A percentile compares a stretch with the other conserved stretches of the same genome.
Conservation (phyloP, 2,113 vertebrate species). For the Gambusia affinis region DNA sequence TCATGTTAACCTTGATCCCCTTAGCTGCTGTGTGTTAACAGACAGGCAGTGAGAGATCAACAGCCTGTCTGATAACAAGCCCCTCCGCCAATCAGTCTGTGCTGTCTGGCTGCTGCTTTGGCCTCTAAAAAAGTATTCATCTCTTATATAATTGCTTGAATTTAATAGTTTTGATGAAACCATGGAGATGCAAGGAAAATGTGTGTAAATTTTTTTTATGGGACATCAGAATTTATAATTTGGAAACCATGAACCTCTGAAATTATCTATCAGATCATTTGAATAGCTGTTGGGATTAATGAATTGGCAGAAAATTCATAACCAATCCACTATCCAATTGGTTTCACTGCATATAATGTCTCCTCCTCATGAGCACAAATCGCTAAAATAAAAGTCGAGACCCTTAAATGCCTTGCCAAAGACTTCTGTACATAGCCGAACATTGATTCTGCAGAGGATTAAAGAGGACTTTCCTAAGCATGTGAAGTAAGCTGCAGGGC, state of each 20-base stretch:
- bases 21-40: too few relatives aligned
- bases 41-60: too few relatives aligned
- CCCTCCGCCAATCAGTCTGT: too few relatives aligned
- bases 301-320: not conserved
- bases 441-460: constrained; percentile 41
- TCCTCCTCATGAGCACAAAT: constrained; percentile 25
- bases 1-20: too few relatives aligned
- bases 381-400: constrained; percentile 13
- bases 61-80: too few relatives aligned
- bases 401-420: constrained; percentile 16
- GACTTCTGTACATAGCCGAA: constrained; percentile 22
- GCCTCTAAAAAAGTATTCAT: too few relatives aligned
- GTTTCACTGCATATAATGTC: constrained; percentile 37
- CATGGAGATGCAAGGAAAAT: too few relatives aligned
- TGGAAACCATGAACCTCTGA: not conserved
- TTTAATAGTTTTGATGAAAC: too few relatives aligned
- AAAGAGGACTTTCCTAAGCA: constrained; percentile 41
- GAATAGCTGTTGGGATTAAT: not conserved
- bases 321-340: not conserved
- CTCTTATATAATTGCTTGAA: too few relatives aligned
- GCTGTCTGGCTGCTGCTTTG: too few relatives aligned
- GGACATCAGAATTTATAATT: not conserved
- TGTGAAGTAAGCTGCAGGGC: constrained; percentile 41
- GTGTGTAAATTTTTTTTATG: not conserved
- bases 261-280: not conserved